Evolutionary conservation across 2,888 invertebrate genomes (phyloP).

Genomic region (Mesorhabditis sp.): DNA sequence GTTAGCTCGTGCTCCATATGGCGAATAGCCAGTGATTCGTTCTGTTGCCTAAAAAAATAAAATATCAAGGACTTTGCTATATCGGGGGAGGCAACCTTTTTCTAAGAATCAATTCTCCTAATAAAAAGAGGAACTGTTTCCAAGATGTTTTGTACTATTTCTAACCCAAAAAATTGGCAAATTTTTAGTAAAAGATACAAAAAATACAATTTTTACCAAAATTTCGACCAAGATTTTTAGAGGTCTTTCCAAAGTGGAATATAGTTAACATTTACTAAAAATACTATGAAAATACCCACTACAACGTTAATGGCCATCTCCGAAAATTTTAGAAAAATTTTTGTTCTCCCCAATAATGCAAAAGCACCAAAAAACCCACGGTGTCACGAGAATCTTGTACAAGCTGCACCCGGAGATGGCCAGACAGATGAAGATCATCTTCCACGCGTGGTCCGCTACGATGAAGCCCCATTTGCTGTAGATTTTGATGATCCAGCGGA

Average conservation of each 20-base stretch:
- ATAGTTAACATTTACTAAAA: neutral
- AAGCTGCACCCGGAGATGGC: constrained; percentile 40
- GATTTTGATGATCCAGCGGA: constrained; percentile 49
- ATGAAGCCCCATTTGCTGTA: constrained; percentile 53
- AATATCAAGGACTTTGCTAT: neutral
- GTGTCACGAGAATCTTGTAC: constrained; percentile 44
- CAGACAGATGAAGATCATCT: constrained; percentile 46
- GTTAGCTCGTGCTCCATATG: constrained; percentile 44
- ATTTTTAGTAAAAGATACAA: too few species aligned
- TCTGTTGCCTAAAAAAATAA: constrained; percentile 28
- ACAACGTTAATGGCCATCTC: too few species aligned
- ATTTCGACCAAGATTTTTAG: too few species aligned
- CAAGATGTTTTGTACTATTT: too few species aligned
- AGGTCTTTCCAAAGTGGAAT: too few species aligned
- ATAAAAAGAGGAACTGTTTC: neutral
- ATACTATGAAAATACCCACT: too few species aligned
- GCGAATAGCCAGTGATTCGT: constrained; percentile 47
- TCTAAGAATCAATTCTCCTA: neutral
- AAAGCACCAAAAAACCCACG: constrained; percentile 14
- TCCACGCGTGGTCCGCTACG: constrained; percentile 50
- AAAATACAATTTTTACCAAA: too few species aligned
- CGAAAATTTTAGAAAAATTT: neutral
- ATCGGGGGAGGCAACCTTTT: neutral
- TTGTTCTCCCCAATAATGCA: neutral
- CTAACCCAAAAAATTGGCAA: too few species aligned